Percentiles rank a stretch among this genome's conserved stretches.
phyloP scores from a whole-genome alignment of 2,797 vertebrate species.

The Pogonophryne albipinna region DNA sequence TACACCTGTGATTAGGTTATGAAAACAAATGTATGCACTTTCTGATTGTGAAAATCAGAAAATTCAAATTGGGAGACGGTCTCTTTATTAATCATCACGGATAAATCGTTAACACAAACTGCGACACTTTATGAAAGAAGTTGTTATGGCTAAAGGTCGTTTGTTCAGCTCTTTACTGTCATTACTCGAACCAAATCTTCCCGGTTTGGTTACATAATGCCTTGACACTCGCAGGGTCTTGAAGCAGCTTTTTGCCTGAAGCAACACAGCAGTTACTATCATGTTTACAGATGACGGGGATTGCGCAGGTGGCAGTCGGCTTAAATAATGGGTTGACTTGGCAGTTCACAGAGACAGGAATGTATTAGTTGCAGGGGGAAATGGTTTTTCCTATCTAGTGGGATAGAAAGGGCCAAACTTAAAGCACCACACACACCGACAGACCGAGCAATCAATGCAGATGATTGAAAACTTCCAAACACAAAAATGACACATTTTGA shows the following conservation, averaged over 20 bases:
- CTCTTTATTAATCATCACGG: conserved; percentile 62
- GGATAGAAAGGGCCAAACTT: conserved; percentile 55
- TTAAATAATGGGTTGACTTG: conserved; percentile 69
- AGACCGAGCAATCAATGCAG: conserved; percentile 56
- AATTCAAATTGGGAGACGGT: conserved; percentile 63
- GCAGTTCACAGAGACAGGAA: conserved; percentile 67
- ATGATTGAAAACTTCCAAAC: conserved; percentile 73
- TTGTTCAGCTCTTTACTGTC: conserved; percentile 37
- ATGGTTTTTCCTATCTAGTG: conserved; percentile 48
- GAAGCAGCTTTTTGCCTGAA: conserved; percentile 53
- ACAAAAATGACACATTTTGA: conserved; percentile 60
- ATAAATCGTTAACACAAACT: conserved; percentile 34
- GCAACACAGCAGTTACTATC: conserved; percentile 59
- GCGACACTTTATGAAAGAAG: conserved; percentile 20
- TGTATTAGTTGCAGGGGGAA: conserved; percentile 61
- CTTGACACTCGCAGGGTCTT: conserved; percentile 31
- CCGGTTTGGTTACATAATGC: conserved; percentile 33
- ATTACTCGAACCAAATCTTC: conserved; percentile 25
- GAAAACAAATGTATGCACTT: conserved; percentile 81
- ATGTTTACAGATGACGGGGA: conserved; percentile 74
- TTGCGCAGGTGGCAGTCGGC: conserved; percentile 70
- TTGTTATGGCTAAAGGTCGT: conserved; percentile 56
- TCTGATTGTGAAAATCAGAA: conserved; percentile 77
- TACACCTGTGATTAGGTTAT: conserved; percentile 76
- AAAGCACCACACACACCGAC: conserved; percentile 29